Base-by-base conservation (phyloP, 2,888 invertebrate genomes). In the Parnassius orleans region DNA sequence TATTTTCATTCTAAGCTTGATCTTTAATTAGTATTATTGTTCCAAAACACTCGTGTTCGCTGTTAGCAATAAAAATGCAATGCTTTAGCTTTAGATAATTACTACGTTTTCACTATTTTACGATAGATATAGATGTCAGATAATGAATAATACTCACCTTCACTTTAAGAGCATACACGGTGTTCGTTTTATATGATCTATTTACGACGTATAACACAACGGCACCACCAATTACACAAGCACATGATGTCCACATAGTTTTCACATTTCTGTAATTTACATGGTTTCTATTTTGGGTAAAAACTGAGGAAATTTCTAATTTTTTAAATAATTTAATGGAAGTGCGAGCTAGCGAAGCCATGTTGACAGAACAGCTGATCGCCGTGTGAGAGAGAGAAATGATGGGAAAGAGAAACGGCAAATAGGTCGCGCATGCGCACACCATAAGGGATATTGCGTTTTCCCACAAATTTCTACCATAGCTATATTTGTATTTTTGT, bases 341-440 rank as follows among this genome's bases (percentile, higher is more conserved):
- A 69, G 80, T 79, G 75, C 90, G 87, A 79, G 88, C 79, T 72
- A 91, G 61, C 79, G 90, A 86, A 78, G 92, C 92, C 92, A 92
- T 92, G 86, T 89, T 92, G 87, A 80, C 71, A 83, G 78, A 83
- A 85, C 86, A 84, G 85, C 80, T 82, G 81, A 80, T 79, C 80
- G 82, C 81, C 80, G 69, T 76, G 75, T 75, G 77, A 69, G 71
- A 82, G 73, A 66, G 79, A 80, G 79, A 81, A 56, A 19, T 67
- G 65, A 59, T 55, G 58, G 63, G n/a, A 59, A 62, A 63, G 54
- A 58, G 62, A 58, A 63, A 63, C 51, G 54, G 58, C 48, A 47
- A 24, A 58, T 59, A n/a, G 19, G 19, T 46, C 58, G 58, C 63
- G 63, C 63, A 63, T 63, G 63, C 63, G 63, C 58, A 15, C 57